These are phyloP conservation scores for Mobula hypostoma DNA, from an alignment of 2,113 vertebrate species.

Conservation along the genomic window DNA sequence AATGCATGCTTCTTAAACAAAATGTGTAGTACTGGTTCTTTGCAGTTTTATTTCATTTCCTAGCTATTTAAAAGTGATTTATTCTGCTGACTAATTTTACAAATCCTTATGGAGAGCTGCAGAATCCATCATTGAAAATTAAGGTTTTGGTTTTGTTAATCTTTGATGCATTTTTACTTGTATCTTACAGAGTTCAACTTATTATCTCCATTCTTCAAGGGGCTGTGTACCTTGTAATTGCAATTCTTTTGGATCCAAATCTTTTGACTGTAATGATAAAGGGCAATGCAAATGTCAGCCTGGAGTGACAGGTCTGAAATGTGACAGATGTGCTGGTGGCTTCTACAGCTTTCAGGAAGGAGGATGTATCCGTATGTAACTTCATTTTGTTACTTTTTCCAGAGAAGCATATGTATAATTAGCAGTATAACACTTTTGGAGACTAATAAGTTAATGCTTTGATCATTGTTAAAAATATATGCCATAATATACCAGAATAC, in stretches of 20 bases:
- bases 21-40: background rate
- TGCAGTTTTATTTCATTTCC: background rate
- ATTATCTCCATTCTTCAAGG: conserved; percentile 63
- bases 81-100: background rate
- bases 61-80: background rate
- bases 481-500: background rate
- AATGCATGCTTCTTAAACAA: background rate
- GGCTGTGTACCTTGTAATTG: conserved; percentile 85
- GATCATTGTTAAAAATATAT: background rate
- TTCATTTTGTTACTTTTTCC: background rate
- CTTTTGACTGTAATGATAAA: conserved; percentile 80
- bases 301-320: conserved; percentile 83
- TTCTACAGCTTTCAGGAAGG: conserved; percentile 92
- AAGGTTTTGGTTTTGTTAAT: background rate
- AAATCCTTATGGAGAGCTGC: background rate
- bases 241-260: conserved; percentile 94
- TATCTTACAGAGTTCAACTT: conserved; percentile 64
- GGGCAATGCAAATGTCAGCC: conserved; percentile 93
- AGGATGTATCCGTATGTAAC: conserved; percentile 80
- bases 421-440: background rate
- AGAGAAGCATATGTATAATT: background rate
- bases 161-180: background rate
- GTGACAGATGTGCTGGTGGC: conserved; percentile 78
- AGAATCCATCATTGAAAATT: background rate
- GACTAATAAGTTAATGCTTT: background rate